phyloP scores from a whole-genome alignment of 23 tunicate genomes.

The Trididemnum nubilum region DNA sequence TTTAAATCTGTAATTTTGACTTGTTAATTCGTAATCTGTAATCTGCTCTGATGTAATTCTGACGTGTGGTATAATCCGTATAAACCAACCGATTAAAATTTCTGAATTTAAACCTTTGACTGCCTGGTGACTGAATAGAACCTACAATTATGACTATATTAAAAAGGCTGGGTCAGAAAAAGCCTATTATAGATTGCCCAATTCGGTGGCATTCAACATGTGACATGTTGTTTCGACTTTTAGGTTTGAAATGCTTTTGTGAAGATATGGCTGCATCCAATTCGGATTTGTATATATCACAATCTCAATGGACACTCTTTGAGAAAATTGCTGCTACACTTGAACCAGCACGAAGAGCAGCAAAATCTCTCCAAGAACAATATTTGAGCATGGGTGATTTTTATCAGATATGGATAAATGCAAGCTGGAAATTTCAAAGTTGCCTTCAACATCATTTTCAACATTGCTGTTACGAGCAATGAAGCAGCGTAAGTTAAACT shows the following conservation, averaged over 20 bases:
- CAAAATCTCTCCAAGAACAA: background rate
- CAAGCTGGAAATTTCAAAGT: background rate
- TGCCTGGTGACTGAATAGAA: no score
- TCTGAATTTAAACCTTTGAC: no score
- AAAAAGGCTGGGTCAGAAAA: background rate
- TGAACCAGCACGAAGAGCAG: background rate
- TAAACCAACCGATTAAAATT: no score
- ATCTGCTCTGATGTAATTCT: no score
- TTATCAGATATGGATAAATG: constrained; percentile 10
- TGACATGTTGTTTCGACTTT: background rate
- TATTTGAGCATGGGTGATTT: constrained; percentile 11
- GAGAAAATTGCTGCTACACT: background rate
- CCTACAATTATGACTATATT: background rate
- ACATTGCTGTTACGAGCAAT: background rate
- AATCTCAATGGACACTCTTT: constrained; percentile 11
- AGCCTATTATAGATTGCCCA: background rate
- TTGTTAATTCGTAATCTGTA: no score
- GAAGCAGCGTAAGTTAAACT: background rate
- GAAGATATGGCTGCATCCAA: constrained; percentile 1
- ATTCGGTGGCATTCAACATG: background rate
- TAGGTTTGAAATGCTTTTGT: background rate
- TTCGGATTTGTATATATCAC: background rate
- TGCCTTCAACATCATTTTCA: background rate
- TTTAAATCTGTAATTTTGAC: no score
- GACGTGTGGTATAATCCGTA: no score